A percentile compares a stretch with the other conserved stretches of the same genome.
Conservation (phyloP, 1,140 invertebrate species). For the Drosophila gunungcola region DNA sequence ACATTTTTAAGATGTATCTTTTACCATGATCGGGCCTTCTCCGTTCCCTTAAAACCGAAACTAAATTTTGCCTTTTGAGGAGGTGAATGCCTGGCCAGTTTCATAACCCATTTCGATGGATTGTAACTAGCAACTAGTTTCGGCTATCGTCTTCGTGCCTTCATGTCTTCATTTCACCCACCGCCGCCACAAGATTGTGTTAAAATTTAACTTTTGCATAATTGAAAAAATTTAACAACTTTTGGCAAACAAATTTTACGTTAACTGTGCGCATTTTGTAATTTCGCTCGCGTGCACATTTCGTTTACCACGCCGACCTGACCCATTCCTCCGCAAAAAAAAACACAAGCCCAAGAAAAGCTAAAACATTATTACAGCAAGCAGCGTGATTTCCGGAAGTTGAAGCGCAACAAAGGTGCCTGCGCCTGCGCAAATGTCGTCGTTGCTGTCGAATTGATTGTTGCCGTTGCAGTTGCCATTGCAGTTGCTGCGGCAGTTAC, state of each 20-base stretch:
- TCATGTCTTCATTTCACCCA: conserved; percentile 31
- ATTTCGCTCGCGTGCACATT: conserved; percentile 75
- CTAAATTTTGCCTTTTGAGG: conserved; percentile 17
- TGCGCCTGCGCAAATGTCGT: conserved; percentile 67
- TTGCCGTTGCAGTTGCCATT: conserved; percentile 34
- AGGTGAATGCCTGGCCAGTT: conserved; percentile 35
- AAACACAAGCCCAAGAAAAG: conserved; percentile 10
- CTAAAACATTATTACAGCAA: conserved; percentile 62
- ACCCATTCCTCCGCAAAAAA: conserved; percentile 40
- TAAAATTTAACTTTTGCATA: conserved; percentile 67
- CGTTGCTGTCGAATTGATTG: conserved; percentile 70
- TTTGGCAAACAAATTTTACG: conserved; percentile 50
- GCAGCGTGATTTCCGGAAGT: conserved; percentile 81
- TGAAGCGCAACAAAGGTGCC: conserved; percentile 72
- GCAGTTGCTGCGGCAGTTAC: conserved; percentile 27
- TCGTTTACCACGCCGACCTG: conserved; percentile 35
- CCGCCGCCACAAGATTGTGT: conserved; percentile 46
- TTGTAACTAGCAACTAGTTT: conserved; percentile 12
- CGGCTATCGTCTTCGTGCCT: conserved; percentile 24
- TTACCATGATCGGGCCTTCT: not conserved
- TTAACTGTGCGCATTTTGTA: conserved; percentile 69
- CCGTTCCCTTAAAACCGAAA: not conserved
- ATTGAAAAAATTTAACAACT: conserved; percentile 71
- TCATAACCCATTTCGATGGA: conserved; percentile 28
- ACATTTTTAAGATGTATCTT: too few species aligned